Base-by-base conservation (phyloP, 2,797 vertebrate species). In the Catamblyrhynchus diadema region DNA sequence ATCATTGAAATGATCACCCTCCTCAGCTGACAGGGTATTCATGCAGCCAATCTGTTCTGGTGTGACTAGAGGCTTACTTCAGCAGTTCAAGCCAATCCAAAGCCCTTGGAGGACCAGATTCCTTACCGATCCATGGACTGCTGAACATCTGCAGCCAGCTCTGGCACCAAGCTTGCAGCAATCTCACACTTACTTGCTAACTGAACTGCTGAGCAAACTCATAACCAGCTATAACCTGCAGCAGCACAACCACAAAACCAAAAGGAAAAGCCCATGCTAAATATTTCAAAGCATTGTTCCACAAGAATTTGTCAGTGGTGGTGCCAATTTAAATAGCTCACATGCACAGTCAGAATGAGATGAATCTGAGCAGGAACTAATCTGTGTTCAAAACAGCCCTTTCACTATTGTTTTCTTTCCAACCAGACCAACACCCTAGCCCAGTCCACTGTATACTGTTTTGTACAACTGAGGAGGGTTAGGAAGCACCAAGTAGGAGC, bases 291-390 rank as follows among this genome's bases (percentile, higher is more conserved):
- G 94, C 60, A 80, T 32, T 73, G 67, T 60, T 96, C 73, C 47
- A 30, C 62, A 88, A 73, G 78, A 95, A 94, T 96, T 84, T 88
- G 83, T 77, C 78, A 81, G 91, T 70, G 84, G 37, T 56, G 41
- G 51, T 82, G 88, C 88, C 94, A 94, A 82, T 64, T 92, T 75
- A 86, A 90, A 94, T 42, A 89, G 74, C 44, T 94, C 47, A 48
- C 41, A 62, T 70, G 67, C 78, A 59, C 41, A 18, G 47, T 37
- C 61, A 44, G 5, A 69, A 88, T 0, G 0, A 30, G 86, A 72
- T 19, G 35, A 69, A 79, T 70, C 25, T 48, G 32, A 88, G 30
- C 41, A 72, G 81, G 66, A 94, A 73, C 51, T 30, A 51, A 81
- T 6, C 18, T 42, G 45, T 24, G 15, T 30, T 93, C 61, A 81